Base-by-base conservation (phyloP, 2,113 vertebrate genomes). In the Cryptotis parvus region DNA sequence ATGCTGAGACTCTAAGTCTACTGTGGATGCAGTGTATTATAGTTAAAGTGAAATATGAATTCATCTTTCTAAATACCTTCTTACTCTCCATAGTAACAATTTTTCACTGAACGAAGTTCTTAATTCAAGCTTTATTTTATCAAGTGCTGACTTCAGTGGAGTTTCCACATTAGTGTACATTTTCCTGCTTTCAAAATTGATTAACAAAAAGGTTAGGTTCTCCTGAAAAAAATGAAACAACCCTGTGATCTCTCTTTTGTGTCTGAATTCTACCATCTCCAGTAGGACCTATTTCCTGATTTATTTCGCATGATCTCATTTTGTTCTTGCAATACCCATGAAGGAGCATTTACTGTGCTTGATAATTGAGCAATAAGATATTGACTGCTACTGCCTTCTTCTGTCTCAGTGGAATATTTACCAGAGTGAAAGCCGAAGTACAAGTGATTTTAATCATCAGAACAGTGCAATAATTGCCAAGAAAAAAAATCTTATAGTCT, bases 271-370 rank as follows among this genome's bases (percentile, higher is more conserved):
- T 84, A 87, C 2, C 20, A 80, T 65, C 11, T 41, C 27, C 2
- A 35, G 43, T 31, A 35, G n/a, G 26, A 27, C 22, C 0, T 0
- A 0, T 45, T 81, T 78, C 41, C 35, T 75, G 61, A 92, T 91
- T 52, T 61, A 22, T 94, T 90, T 41, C 33, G 27, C 73, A 73
- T 31, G 31, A 86, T 29, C 3, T 9, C 55, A 52, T 74, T 92
- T 84, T 84, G 39, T 9, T 29, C 8, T 66, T 93, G 6, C 72
- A 74, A 69, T 35, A 29, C 10, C 9, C 24, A 52, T 33, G 24
- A 63, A 92, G 43, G 52, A 87, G 15, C 24, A 24, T 79, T 94
- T 93, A 94, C 91, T 94, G 5, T 72, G 43, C 55, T 94, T 90
- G 37, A 29, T 84, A 90, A 91, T 77, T 91, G 68, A 77, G 29